These are phyloP conservation scores for Mormoops blainvillei DNA, from an alignment of 2,113 vertebrate genomes.

Conservation along the genomic window DNA sequence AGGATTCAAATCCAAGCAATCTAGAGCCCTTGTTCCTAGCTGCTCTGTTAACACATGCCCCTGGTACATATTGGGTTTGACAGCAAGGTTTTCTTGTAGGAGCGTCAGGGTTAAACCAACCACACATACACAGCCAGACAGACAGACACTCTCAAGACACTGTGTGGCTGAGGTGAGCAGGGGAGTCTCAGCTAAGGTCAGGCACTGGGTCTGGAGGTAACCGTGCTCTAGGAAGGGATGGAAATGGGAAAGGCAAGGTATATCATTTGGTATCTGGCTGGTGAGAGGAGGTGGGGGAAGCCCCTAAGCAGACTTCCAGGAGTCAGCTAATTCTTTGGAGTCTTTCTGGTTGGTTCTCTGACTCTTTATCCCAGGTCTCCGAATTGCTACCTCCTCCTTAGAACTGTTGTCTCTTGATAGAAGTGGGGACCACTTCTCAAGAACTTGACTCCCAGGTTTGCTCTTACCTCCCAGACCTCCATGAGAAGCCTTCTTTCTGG, in stretches of 20 bases:
- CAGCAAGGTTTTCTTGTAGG: neutral
- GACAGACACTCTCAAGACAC: accelerated
- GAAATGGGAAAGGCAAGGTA: neutral
- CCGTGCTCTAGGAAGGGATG: neutral
- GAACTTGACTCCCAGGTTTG: neutral
- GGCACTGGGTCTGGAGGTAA: neutral
- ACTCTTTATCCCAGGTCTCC: neutral
- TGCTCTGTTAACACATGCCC: neutral
- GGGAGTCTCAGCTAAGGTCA: neutral
- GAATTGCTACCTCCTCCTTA: neutral
- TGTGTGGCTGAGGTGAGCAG: neutral
- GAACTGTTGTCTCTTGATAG: neutral
- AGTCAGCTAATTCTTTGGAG: neutral
- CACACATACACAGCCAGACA: neutral
- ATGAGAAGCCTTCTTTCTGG: neutral
- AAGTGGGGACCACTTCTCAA: neutral
- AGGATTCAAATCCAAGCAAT: neutral
- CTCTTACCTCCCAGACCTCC: neutral
- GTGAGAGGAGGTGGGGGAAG: neutral
- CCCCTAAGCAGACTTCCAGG: neutral
- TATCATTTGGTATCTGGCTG: neutral
- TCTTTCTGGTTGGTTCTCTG: neutral
- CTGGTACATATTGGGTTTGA: neutral
- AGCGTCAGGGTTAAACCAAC: neutral
- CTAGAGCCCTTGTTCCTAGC: neutral